These are phyloP conservation scores for Diarsia brunnea DNA, from an alignment of 2,888 invertebrate species.

Conservation along the genomic window DNA sequence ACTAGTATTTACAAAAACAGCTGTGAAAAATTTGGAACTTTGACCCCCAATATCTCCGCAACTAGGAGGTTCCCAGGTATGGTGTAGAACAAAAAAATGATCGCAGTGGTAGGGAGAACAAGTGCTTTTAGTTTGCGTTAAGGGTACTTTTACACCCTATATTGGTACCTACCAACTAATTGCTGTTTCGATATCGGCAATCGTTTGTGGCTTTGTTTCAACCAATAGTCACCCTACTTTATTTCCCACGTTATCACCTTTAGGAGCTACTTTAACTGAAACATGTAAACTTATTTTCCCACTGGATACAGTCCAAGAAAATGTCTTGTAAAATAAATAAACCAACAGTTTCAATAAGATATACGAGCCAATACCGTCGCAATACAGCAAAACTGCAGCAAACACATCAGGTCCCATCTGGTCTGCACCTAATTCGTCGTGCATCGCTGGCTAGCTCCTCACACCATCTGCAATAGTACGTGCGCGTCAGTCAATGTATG, in stretches of 20 bases:
- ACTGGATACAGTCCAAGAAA: neutral
- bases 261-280: neutral
- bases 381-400: constrained; percentile 29
- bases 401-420: constrained; percentile 46
- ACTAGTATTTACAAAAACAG: too few relatives aligned
- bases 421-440: constrained; percentile 9
- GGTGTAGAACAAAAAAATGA: too few relatives aligned
- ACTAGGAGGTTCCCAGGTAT: too few relatives aligned
- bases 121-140: too few relatives aligned
- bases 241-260: neutral
- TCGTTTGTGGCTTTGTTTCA: neutral
- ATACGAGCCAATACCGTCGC: constrained; percentile 26
- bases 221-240: neutral
- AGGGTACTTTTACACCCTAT: too few relatives aligned
- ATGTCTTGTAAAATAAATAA: constrained; percentile 26
- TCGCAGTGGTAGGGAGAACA: too few relatives aligned
- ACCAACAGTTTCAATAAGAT: constrained; percentile 9
- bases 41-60: too few relatives aligned
- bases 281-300: neutral
- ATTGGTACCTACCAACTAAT: too few relatives aligned
- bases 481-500: constrained; percentile 36
- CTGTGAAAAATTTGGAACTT: too few relatives aligned
- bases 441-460: constrained; percentile 8
- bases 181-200: neutral
- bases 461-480: constrained; percentile 28